These are phyloP conservation scores for Lobophora halterata DNA, from an alignment of 2,888 invertebrate species.

Conservation along the genomic window DNA sequence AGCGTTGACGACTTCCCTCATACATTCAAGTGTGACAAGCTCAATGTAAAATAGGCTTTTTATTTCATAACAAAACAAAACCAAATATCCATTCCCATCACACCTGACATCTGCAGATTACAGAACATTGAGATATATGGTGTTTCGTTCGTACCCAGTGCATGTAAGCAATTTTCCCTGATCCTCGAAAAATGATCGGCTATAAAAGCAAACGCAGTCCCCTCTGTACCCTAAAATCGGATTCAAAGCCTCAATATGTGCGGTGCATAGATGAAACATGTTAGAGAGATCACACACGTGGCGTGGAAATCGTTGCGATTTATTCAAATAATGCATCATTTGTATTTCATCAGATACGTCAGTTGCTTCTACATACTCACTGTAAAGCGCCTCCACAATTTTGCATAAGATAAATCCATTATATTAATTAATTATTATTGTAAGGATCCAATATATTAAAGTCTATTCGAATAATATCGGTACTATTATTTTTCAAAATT, in stretches of 20 bases:
- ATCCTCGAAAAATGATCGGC: slow-evolving; percentile 69
- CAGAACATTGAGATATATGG: slow-evolving; percentile 53
- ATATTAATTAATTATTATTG: too few species aligned
- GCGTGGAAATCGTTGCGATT: slow-evolving; percentile 1
- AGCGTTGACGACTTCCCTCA: too few species aligned
- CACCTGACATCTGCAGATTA: slow-evolving; percentile 39
- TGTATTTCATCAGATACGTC: too few species aligned
- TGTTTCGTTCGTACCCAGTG: slow-evolving; percentile 54
- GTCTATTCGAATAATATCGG: too few species aligned
- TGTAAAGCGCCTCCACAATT: too few species aligned
- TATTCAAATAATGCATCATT: too few species aligned
- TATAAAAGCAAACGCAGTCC: slow-evolving; percentile 64
- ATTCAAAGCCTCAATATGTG: slow-evolving; percentile 55
- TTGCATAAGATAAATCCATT: too few species aligned
- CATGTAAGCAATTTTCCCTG: slow-evolving; percentile 65
- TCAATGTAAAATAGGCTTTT: too few species aligned
- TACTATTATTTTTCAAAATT: too few species aligned
- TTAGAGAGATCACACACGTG: slow-evolving; percentile 27
- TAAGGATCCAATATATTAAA: too few species aligned
- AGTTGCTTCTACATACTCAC: too few species aligned
- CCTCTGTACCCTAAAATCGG: slow-evolving; percentile 58
- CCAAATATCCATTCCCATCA: slow-evolving; percentile 34
- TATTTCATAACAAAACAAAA: slow-evolving; percentile 21
- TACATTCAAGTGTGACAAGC: too few species aligned
- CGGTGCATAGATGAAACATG: slow-evolving; percentile 51